Evolutionary conservation across 2,888 invertebrate species (phyloP), one percentile per base, ranked within the genome.

Genomic region (Tenthredo notha): DNA sequence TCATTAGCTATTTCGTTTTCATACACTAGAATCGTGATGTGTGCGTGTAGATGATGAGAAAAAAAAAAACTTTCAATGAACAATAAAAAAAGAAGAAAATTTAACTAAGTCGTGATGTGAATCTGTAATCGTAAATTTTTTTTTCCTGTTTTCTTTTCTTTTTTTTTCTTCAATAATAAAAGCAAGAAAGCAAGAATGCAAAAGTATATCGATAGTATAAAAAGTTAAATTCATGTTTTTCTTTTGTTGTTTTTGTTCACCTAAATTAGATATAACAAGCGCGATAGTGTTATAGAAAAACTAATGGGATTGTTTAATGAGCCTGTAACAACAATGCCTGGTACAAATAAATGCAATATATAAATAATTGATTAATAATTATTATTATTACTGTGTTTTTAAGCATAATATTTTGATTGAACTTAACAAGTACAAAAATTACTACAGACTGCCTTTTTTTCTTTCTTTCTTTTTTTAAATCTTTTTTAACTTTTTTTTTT

Each of bases 311-410:
- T 61, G 25, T 80, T 80, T 9, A 21, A 72, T 72, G 85, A 82
- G 78, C 33, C 72, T 70, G 82, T 80, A 85, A 85, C 54, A 47
- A 82, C 54, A 47, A 82, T 40, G 6, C 33, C 74, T 74, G 65
- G 33, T 58, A 61, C 37, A 83, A 83, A 29, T 67, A 40, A 84
- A 85, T 84, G 80, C 78, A 72, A 84, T 72, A 21, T 78, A 85
- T 78, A 85, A 43, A 83, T 87, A 54, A 86, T 78, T 84, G 83
- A 78, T 61, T 86, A 75, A 80, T 70, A 83, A 37, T 61, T 37
- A 77, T 77, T 21, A 58, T 40, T 80, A 80, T 80, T 67, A 67
- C 47, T 83, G 61, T 29, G 18, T 47, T 65, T 47, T 65, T 33
- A 83, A 83, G 65, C 83, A 67, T 83, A 83, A 43, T 70, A 67